Conservation (phyloP, 2,113 vertebrate species). For the Pelmatolapia mariae region DNA sequence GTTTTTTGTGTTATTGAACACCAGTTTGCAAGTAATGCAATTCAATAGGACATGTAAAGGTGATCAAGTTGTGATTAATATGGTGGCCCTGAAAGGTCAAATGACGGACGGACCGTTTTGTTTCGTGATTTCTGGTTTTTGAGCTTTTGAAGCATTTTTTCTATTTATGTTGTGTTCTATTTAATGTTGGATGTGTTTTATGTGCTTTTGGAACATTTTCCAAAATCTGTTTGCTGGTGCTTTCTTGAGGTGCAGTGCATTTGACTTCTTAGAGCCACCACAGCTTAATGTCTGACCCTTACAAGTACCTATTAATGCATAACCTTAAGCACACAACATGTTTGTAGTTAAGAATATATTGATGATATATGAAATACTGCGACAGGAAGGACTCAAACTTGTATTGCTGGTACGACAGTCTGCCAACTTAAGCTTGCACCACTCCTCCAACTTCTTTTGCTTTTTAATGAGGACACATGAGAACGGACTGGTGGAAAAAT, state of each 20-base stretch:
- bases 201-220: not conserved
- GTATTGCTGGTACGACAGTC: not conserved
- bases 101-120: not conserved
- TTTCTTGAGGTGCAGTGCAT: not conserved
- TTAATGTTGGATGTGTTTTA: not conserved
- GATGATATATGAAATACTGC: not conserved
- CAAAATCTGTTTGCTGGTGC: not conserved
- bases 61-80: no score
- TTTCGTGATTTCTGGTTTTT: not conserved
- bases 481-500: not conserved
- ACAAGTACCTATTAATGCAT: not conserved
- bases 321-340: not conserved
- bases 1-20: no score
- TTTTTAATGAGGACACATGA: not conserved
- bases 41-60: no score
- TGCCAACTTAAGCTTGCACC: not conserved
- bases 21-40: no score
- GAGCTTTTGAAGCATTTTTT: not conserved
- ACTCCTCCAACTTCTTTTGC: not conserved
- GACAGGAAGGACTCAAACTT: not conserved
- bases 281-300: not conserved
- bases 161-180: not conserved
- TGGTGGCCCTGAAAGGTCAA: no score
- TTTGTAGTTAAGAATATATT: not conserved
- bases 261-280: not conserved